Base-by-base conservation (phyloP, 2,113 vertebrate species). In the Microcebus ravelobensis region DNA sequence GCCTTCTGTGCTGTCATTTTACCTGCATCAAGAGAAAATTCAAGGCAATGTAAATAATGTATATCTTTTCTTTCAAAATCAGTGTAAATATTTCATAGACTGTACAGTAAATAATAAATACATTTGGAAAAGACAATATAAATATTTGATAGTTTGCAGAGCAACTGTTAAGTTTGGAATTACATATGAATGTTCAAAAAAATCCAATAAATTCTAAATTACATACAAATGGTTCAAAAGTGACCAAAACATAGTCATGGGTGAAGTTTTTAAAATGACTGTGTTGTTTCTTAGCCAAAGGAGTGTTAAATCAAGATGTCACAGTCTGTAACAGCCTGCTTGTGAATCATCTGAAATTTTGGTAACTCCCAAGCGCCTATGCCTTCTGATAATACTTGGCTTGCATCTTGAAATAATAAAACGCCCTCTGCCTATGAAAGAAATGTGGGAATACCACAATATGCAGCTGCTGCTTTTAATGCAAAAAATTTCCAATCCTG, bases 31-130 rank as follows among this genome's bases (percentile, higher is more conserved):
- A 90, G 65, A 77, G 76, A 79, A 98, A 97, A n/a, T 91, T 93
- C 87, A 95, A 85, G 84, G 73, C 73, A 29, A 57, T 76, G 45
- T 98, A 96, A 97, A 97, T 97, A 96, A 98, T 96, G 76, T 39
- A 97, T 98, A 96, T 65, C 55, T 96, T 96, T 97, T 96, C 96
- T 95, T 97, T 93, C 97, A 97, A 97, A 97, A 76, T 88, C 96
- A 52, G n/a, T 61, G 45, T 98, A 96, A 97, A 97, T 98, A 96
- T 97, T 97, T 96, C 90, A 98, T 96, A 90, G 80, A 57, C 87
- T 81, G 8, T 90, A 95, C 59, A 77, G 97, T 96, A 97, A 98
- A 97, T 96, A 97, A 97, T 95, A 97, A 97, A 98, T 98, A 97
- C 86, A 95, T 97, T 96, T 97, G 94, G 91, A 87, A 96, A 97